phyloP scores from a whole-genome alignment of 2,113 vertebrate genomes.

The Daboia siamensis region DNA sequence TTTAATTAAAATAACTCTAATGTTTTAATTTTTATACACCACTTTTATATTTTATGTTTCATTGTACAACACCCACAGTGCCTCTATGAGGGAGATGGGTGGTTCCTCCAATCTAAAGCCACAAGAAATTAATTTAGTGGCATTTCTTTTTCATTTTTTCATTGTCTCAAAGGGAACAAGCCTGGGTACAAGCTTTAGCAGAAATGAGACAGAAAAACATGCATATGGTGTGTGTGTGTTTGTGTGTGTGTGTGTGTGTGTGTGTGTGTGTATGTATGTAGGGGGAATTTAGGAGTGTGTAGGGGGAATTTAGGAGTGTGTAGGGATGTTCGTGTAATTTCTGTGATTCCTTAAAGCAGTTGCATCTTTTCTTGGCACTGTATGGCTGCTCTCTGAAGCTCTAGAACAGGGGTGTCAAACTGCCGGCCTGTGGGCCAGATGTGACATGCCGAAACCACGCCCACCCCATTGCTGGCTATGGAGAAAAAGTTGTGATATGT shows the following conservation, averaged over 20 bases:
- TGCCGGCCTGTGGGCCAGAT: too few species aligned
- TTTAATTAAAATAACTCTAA: not conserved
- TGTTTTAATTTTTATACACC: not conserved
- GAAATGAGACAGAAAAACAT: not conserved
- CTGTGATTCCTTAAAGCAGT: not conserved
- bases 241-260: too few species aligned
- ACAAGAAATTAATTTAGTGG: not conserved
- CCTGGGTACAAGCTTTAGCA: not conserved
- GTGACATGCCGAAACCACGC: too few species aligned
- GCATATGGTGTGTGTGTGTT: not conserved
- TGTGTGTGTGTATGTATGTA: too few species aligned
- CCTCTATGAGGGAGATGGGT: not conserved
- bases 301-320: not conserved
- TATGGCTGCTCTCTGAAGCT: not conserved
- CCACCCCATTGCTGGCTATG: too few species aligned
- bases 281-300: not conserved
- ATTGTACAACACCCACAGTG: not conserved
- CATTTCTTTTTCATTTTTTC: not conserved
- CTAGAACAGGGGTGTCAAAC: not conserved
- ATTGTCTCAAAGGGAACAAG: not conserved
- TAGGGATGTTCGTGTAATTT: not conserved
- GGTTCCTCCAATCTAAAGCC: not conserved
- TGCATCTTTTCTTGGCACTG: not conserved
- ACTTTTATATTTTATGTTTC: not conserved
- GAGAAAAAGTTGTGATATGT: too few species aligned